A percentile compares a stretch with the other conserved stretches of the same genome.
These are phyloP conservation scores for Malacosoma neustria DNA, from an alignment of 2,888 invertebrate species.

Conservation along the genomic window DNA sequence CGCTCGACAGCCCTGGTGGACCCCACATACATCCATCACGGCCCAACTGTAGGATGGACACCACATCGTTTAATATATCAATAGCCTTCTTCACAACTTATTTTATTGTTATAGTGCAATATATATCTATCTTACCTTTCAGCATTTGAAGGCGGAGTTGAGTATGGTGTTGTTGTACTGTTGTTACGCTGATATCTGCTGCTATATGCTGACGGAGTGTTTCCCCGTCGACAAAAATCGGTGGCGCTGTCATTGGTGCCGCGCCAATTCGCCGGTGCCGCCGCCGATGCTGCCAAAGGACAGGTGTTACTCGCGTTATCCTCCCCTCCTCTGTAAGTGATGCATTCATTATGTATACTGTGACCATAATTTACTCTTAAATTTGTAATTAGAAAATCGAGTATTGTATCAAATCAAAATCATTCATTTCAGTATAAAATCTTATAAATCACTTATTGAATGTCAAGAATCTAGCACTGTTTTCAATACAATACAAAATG, in stretches of 20 bases:
- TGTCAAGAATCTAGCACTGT: too few species aligned
- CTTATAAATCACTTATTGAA: too few species aligned
- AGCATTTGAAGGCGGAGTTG: conserved; percentile 61
- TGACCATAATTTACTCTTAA: too few species aligned
- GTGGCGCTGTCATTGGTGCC: conserved; percentile 69
- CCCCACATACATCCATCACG: too few species aligned
- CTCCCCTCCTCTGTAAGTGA: conserved; percentile 50
- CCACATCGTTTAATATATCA: too few species aligned
- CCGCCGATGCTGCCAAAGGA: conserved; percentile 60
- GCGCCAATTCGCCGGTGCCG: conserved; percentile 64
- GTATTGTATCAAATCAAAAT: too few species aligned
- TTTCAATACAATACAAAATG: too few species aligned
- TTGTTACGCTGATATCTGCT: conserved; percentile 76
- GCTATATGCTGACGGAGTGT: conserved; percentile 70
- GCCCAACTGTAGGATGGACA: too few species aligned
- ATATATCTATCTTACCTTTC: conserved; percentile 45
- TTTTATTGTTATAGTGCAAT: background rate
- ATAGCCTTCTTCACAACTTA: too few species aligned
- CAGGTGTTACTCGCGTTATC: conserved; percentile 59
- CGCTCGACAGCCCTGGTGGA: too few species aligned
- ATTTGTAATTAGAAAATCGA: too few species aligned
- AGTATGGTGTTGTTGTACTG: conserved; percentile 53
- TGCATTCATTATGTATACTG: background rate
- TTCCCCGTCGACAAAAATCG: conserved; percentile 64
- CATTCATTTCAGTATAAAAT: too few species aligned